Percentiles rank a stretch among this genome's conserved stretches.
phyloP scores from a whole-genome alignment of 2,888 invertebrate species.

The Archaeoteleia sp. region DNA sequence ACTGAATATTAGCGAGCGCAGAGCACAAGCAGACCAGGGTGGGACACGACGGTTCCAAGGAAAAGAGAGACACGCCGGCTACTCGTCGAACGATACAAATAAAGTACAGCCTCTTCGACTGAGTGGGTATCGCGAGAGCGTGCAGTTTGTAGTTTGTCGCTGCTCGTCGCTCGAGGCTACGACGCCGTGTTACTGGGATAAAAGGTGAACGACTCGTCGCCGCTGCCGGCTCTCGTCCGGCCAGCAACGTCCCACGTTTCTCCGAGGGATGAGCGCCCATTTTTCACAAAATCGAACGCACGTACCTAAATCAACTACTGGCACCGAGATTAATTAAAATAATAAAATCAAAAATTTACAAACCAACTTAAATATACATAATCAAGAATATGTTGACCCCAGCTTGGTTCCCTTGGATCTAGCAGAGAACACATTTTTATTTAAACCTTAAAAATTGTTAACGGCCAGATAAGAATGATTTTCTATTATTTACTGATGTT shows the following conservation, averaged over 20 bases:
- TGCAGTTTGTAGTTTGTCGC: constrained; percentile 69
- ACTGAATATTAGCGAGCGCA: constrained; percentile 51
- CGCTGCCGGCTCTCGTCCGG: constrained; percentile 65
- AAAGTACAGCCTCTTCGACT: constrained; percentile 62
- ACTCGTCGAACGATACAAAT: constrained; percentile 68
- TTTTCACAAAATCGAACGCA: constrained; percentile 61
- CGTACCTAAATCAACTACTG: constrained; percentile 28
- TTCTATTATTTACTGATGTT: no score
- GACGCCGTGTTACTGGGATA: constrained; percentile 75
- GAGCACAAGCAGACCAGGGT: no score
- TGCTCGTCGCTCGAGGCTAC: constrained; percentile 66
- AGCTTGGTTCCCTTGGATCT: no score
- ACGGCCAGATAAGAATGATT: no score
- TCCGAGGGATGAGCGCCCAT: constrained; percentile 65
- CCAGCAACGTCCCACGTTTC: constrained; percentile 68
- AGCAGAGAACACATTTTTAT: no score
- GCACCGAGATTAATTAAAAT: constrained; percentile 26
- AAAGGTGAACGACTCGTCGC: constrained; percentile 74
- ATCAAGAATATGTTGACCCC: no score
- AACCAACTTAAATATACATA: no score
- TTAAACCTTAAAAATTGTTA: no score
- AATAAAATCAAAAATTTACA: no score
- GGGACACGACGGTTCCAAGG: constrained; percentile 54
- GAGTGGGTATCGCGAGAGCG: constrained; percentile 59
- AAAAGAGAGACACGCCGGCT: constrained; percentile 64